Conservation (phyloP, 2,113 vertebrate species). For the Grallaria varia region DNA sequence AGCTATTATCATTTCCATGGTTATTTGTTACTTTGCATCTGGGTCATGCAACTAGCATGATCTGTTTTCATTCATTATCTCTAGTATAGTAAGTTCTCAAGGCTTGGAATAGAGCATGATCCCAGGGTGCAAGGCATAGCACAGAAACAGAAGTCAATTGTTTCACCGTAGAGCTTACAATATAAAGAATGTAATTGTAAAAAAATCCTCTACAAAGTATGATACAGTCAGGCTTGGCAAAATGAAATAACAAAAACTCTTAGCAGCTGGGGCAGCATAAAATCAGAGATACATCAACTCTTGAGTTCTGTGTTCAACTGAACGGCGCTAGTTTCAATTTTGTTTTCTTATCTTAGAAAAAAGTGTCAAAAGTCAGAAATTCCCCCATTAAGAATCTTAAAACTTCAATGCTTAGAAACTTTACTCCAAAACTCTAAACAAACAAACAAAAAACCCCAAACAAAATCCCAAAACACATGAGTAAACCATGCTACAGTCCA, state of each 20-base stretch:
- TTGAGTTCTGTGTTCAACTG: background rate
- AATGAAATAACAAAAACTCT: background rate
- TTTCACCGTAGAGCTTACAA: background rate
- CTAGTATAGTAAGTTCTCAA: background rate
- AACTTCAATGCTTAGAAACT: background rate
- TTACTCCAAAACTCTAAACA: background rate
- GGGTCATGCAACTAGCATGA: background rate
- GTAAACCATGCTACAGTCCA: background rate
- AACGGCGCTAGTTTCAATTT: background rate
- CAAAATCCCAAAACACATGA: rapidly evolving
- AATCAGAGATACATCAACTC: background rate
- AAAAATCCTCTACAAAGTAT: background rate
- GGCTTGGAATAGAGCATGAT: background rate
- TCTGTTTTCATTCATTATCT: background rate
- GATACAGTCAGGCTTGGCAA: background rate
- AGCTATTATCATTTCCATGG: background rate
- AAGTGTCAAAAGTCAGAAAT: background rate
- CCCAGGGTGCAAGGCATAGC: background rate
- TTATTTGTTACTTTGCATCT: background rate
- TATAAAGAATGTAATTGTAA: background rate
- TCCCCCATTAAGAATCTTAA: background rate
- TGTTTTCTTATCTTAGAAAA: background rate
- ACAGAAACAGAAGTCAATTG: background rate
- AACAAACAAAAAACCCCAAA: background rate
- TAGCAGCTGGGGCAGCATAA: background rate